Percentiles rank a stretch among this genome's conserved stretches.
Evolutionary conservation across 2,113 vertebrate genomes (phyloP).

Genomic region (Sphyrna mokarran): DNA sequence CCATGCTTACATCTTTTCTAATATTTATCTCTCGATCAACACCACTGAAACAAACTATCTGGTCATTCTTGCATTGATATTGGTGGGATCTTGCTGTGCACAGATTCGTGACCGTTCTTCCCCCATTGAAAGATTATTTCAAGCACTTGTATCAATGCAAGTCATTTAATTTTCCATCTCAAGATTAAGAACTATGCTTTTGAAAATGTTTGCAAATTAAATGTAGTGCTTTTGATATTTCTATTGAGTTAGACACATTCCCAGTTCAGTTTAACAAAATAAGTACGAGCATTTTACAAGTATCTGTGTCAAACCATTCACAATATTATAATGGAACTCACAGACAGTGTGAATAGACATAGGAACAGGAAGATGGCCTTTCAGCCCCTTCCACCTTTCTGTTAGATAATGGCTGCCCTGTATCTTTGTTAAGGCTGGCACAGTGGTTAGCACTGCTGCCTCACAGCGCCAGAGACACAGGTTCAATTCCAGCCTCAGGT

Average conservation of each 20-base stretch:
- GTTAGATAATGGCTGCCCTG: background rate
- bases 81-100: background rate
- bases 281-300: background rate
- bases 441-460: no score
- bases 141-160: background rate
- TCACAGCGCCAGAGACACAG: no score
- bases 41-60: background rate
- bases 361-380: background rate
- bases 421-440: background rate
- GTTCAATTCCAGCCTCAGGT: no score
- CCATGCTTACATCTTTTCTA: background rate
- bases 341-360: background rate
- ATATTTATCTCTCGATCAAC: background rate
- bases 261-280: background rate
- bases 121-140: background rate
- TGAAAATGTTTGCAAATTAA: background rate
- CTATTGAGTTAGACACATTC: background rate
- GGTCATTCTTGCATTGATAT: background rate
- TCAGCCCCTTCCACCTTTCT: background rate
- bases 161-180: background rate
- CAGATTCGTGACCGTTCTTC: background rate
- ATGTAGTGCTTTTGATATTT: background rate
- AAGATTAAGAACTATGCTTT: background rate
- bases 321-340: background rate
- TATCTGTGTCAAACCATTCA: background rate